Conservation (phyloP, 2,113 vertebrate species). For the Eclectus roratus region DNA sequence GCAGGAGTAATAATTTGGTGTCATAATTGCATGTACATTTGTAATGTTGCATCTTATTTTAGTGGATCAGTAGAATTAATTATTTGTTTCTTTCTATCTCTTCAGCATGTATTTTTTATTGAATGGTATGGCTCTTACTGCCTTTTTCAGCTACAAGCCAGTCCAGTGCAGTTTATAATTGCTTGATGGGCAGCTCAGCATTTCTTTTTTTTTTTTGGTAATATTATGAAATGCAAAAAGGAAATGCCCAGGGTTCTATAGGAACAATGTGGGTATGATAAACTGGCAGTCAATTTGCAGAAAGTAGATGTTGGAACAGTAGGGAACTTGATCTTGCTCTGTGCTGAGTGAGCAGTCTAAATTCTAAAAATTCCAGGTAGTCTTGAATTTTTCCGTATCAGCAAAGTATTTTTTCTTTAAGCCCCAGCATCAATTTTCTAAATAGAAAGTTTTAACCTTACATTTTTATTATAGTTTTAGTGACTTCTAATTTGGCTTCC, state of each 20-base stretch:
- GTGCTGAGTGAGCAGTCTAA: background rate
- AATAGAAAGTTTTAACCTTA: background rate
- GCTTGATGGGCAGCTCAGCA: background rate
- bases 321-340: background rate
- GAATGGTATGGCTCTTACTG: background rate
- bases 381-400: background rate
- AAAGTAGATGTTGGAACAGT: background rate
- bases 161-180: background rate
- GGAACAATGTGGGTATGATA: background rate
- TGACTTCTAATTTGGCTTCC: background rate
- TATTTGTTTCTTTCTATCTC: background rate
- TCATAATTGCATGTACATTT: background rate
- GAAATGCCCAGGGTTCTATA: background rate
- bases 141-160: background rate
- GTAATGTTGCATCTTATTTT: background rate
- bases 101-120: background rate
- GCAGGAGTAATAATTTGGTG: background rate
- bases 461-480: background rate
- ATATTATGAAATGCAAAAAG: background rate
- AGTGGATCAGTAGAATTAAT: background rate
- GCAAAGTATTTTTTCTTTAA: background rate
- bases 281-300: background rate
- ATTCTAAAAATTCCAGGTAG: background rate
- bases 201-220: background rate
- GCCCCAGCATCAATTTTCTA: background rate